Conservation (phyloP, 1,140 invertebrate genomes). For the Cherax quadricarinatus region DNA sequence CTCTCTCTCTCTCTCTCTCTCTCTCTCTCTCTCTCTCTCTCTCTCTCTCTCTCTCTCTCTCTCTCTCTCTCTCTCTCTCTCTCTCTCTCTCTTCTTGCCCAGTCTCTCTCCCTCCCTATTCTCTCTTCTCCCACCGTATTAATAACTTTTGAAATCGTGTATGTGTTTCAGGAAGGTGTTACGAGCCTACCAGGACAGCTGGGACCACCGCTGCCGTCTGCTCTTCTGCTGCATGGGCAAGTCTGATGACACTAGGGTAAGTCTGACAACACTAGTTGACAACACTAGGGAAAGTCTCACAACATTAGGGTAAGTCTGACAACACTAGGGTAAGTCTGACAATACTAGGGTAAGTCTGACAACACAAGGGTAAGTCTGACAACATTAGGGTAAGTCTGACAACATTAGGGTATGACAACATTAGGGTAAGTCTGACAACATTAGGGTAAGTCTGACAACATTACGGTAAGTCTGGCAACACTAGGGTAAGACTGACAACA, state of each 20-base stretch:
- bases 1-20: too few species aligned
- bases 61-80: too few species aligned
- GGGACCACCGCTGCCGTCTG: slow-evolving; percentile 90
- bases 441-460: too few species aligned
- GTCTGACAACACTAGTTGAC: neutral
- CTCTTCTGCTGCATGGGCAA: slow-evolving; percentile 92
- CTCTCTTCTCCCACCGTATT: neutral
- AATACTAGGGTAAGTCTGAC: slow-evolving; percentile 79
- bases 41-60: too few species aligned
- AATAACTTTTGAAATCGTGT: neutral
- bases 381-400: neutral
- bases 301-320: too few species aligned
- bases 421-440: too few species aligned
- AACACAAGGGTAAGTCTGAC: slow-evolving; percentile 77
- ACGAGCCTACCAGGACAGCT: slow-evolving; percentile 92
- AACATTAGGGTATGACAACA: too few species aligned
- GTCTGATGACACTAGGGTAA: slow-evolving; percentile 81
- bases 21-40: too few species aligned
- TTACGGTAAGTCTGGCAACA: too few species aligned
- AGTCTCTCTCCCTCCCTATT: slow-evolving; percentile 12
- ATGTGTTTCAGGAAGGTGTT: slow-evolving; percentile 85
- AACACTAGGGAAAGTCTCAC: neutral
- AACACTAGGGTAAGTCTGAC: slow-evolving; percentile 75
- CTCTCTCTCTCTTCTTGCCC: neutral
- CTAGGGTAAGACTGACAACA: too few species aligned